Evolutionary conservation across 2,888 invertebrate genomes (phyloP), one percentile per base, ranked within the genome.

Genomic region (Pollenia angustigena): DNA sequence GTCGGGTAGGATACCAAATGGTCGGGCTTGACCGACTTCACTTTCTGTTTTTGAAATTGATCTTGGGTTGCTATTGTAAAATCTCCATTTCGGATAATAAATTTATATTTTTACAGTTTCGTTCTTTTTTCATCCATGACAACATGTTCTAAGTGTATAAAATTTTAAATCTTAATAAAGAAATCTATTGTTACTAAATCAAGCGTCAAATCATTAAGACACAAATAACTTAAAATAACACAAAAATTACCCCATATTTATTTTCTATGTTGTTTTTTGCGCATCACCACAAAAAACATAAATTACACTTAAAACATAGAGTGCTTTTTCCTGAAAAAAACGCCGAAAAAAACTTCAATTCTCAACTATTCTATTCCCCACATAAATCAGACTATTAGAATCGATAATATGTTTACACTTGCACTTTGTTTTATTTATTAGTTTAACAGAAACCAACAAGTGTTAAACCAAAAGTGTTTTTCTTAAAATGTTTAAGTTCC

Each of bases 331-430:
- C 54, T 62, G 66, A n/a, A 76, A 12, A 60, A 60, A 18, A 16
- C n/a, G 1, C 7, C n/a, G 9, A 14, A 68, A 68, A 23, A 60
- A 14, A 64, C 32, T 62, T 83, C 46, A 56, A 54, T 56, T 16
- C 46, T 54, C 58, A 52, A 69, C 18, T 32, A 4, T 32, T 40
- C 42, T 58, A 75, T 14, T 60, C 58, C 32, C 32, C 23, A 60
- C 4, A 75, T 46, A 60, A 66, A 40, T 56, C 40, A 56, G 62
- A 46, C 69, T 78, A 78, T 81, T 79, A 81, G 32, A 78, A 81
- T 74, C 75, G 64, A 79, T 82, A 71, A 86, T 82, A 82, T 86
- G 85, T 86, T 86, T 86, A 86, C 69, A 75, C 66, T 56, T 16
- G 9, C 54, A 54, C 46, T 71, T 54, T 18, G 4, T 18, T 64